Evolutionary conservation across 2,797 vertebrate species (phyloP).

Genomic region (Platyrinchus mystaceus): DNA sequence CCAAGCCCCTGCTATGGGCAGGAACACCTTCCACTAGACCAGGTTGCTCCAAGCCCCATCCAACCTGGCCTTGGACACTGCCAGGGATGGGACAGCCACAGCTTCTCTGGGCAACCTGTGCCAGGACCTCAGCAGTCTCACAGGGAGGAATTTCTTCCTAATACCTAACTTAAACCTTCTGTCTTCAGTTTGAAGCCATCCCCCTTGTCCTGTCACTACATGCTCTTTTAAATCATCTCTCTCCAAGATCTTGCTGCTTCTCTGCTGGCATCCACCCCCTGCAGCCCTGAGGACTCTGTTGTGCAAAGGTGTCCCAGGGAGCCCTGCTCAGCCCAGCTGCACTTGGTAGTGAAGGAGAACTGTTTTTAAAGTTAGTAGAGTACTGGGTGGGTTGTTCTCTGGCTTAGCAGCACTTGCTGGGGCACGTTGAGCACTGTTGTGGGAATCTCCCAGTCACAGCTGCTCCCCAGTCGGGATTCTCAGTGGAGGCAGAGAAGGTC

Average conservation of each 20-base stretch:
- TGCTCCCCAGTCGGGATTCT: neutral
- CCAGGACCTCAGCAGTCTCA: neutral
- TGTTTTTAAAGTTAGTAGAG: neutral
- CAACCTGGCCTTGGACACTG: neutral
- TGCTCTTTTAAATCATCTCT: neutral
- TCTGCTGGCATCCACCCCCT: no score
- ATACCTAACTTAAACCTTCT: neutral
- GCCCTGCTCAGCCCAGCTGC: neutral
- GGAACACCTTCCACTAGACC: neutral
- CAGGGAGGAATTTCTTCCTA: neutral
- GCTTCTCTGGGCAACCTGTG: no score
- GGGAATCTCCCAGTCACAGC: slow-evolving; percentile 4
- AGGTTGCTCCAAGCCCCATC: neutral
- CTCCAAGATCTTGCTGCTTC: neutral
- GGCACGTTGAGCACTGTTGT: neutral
- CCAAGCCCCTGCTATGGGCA: neutral
- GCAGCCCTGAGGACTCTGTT: neutral
- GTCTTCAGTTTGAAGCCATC: neutral
- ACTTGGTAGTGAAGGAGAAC: neutral
- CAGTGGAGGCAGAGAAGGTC: neutral
- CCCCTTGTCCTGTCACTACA: neutral
- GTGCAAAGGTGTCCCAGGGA: accelerated
- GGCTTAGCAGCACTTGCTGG: slow-evolving; percentile 5
- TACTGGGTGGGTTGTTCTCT: neutral
- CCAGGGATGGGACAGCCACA: neutral